Conservation (phyloP, 92 coral and sea anemone species). For the Epizoanthus stellaris region DNA sequence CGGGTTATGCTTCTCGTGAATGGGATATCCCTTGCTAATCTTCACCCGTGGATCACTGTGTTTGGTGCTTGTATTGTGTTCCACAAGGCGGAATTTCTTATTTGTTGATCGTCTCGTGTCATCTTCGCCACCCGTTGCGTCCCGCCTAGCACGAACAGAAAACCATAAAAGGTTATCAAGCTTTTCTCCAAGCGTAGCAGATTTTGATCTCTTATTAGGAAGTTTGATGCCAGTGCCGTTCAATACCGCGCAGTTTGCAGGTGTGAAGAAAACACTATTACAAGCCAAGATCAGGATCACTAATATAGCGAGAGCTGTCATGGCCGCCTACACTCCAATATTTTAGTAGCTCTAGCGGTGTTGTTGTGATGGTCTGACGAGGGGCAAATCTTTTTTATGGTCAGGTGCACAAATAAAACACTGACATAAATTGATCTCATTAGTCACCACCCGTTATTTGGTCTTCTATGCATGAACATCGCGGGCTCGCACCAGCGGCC, state of each 20-base stretch:
- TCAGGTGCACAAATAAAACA: neutral
- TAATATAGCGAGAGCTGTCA: neutral
- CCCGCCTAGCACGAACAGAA: constrained; percentile 36
- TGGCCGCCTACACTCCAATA: neutral
- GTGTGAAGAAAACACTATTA: neutral
- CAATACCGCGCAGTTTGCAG: neutral
- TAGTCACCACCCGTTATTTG: constrained; percentile 15
- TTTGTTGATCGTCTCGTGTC: neutral
- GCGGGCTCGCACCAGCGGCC: neutral
- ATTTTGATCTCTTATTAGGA: constrained; percentile 13
- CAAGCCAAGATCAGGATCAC: neutral
- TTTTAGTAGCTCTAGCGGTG: no score
- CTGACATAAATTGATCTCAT: constrained; percentile 42
- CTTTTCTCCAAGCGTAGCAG: constrained; percentile 23
- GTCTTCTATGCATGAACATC: neutral
- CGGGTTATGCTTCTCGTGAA: neutral
- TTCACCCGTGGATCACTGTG: neutral
- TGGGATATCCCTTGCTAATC: neutral
- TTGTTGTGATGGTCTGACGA: neutral
- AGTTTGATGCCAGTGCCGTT: neutral
- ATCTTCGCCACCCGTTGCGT: neutral
- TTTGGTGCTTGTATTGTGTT: constrained; percentile 2
- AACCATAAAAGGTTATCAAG: constrained; percentile 38
- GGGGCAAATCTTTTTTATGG: neutral
- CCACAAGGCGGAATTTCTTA: neutral